Evolutionary conservation across 35 echinoderm and acorn worm genomes (phyloP).

Genomic region (Eucidaris tribuloides): DNA sequence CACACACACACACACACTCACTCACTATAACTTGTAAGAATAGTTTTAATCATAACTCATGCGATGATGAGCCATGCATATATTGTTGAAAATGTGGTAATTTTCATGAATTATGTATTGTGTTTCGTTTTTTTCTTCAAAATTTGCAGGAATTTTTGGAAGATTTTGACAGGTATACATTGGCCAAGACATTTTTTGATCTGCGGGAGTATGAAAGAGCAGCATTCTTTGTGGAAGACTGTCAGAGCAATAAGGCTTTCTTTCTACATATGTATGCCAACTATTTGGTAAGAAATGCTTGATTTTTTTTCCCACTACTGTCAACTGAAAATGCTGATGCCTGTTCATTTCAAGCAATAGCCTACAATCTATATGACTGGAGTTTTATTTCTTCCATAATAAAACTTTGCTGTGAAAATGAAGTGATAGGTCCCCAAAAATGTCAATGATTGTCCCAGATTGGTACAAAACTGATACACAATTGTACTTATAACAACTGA

Average conservation of each 20-base stretch:
- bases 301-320: background rate
- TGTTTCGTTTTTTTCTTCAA: background rate
- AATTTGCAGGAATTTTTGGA: slow-evolving; percentile 71
- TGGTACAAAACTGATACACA: background rate
- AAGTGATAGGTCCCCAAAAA: background rate
- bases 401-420: background rate
- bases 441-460: background rate
- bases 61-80: background rate
- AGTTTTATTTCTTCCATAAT: background rate
- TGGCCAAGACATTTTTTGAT: slow-evolving; percentile 97
- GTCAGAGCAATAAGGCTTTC: slow-evolving; percentile 69
- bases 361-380: background rate
- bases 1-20: background rate
- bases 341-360: background rate
- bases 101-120: background rate
- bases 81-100: background rate
- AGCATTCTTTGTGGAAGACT: slow-evolving; percentile 92
- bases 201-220: slow-evolving; percentile 95
- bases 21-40: background rate
- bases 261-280: slow-evolving; percentile 92
- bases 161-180: slow-evolving; percentile 86
- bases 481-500: too few species aligned
- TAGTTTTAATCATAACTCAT: background rate
- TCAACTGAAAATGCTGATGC: background rate
- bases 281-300: slow-evolving; percentile 76